A percentile compares a stretch with the other conserved stretches of the same genome.
phyloP scores from a whole-genome alignment of 2,888 invertebrate genomes.

The Hirtodrosophila confusa region DNA sequence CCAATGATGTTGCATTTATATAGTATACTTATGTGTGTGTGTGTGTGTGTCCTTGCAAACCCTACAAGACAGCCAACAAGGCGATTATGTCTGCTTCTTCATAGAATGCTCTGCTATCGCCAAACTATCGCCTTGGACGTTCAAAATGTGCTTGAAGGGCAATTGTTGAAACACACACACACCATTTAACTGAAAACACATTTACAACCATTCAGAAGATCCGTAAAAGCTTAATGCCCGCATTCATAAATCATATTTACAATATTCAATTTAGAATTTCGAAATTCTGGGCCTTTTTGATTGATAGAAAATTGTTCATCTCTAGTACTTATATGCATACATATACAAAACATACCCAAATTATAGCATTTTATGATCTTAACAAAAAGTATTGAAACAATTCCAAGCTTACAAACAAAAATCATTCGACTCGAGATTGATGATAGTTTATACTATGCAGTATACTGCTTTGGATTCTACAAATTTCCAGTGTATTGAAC shows the following conservation, averaged over 20 bases:
- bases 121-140: too few species aligned
- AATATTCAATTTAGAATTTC: constrained; percentile 17
- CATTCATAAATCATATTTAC: constrained; percentile 1
- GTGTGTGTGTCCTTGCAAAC: not conserved
- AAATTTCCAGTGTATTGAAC: not conserved
- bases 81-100: too few species aligned
- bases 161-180: not conserved
- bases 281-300: constrained; percentile 19
- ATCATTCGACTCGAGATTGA: constrained; percentile 1
- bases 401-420: not conserved
- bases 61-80: too few species aligned
- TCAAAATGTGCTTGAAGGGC: too few species aligned
- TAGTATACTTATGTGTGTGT: not conserved
- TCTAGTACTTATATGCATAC: constrained; percentile 57
- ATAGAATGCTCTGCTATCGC: too few species aligned
- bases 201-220: constrained; percentile 4
- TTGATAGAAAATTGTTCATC: constrained; percentile 27
- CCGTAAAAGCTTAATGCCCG: constrained; percentile 4
- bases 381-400: constrained; percentile 6
- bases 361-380: constrained; percentile 15
- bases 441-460: not conserved
- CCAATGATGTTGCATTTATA: constrained; percentile 49
- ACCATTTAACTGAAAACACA: not conserved
- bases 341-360: constrained; percentile 28
- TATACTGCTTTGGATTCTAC: not conserved